Evolutionary conservation across 2,113 vertebrate species (phyloP), one percentile per base, ranked within the genome.

Genomic region (Misgurnus anguillicaudatus): DNA sequence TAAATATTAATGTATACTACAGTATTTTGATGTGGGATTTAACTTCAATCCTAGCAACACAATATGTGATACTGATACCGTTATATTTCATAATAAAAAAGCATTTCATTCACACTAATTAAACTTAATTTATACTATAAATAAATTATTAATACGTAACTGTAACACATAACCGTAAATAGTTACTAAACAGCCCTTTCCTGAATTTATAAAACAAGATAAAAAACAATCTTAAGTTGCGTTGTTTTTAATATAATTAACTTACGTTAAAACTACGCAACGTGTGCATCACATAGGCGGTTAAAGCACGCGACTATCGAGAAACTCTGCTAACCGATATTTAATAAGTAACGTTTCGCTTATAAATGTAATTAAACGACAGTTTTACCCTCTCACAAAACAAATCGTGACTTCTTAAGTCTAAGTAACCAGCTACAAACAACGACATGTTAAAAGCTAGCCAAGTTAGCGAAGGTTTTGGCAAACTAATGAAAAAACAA

Each of bases 381-480:
- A 19, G 2, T 4, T 19, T 19, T 14, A 51, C 10, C 53, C 53
- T 7, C 3, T 57, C 1, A 3, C 6, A 57, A n/a, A 16, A n/a
- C 17, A 57, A 19, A 2, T 45, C 16, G 9, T 10, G 42, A 3
- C 42, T 38, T 53, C 39, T 45, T 45, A 64, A 10, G 17, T 76
- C 42, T 45, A 64, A 10, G 17, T 76, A 65, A 76, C 53, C 60
- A 39, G 0, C 60, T 38, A n/a, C 10, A n/a, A 51, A 75, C 24
- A 14, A 48, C 16, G 42, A 53, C 45, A 39, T 6, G 11, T 3
- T 17, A 36, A 17, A 38, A 76, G 60, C 61, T 53, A 76, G 61
- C 74, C 24, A 76, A 21, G 31, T 38, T 62, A 64, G 73, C 60
- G 42, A 75, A 75, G 19, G 73, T 75, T 76, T 64, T 62, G 9